Conservation (phyloP, 2,888 invertebrate genomes). For the Helicoverpa assulta region DNA sequence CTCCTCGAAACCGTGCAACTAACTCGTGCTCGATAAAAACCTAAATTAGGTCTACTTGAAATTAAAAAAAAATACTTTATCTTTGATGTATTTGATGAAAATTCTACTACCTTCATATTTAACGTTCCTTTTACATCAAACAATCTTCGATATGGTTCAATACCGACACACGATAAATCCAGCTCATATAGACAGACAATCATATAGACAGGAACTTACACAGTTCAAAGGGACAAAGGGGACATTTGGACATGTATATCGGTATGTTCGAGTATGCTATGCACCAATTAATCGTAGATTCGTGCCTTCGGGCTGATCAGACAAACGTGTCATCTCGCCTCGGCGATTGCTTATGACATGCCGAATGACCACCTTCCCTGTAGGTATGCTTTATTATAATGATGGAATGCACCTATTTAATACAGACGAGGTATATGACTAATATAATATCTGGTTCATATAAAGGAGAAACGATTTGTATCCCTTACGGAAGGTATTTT, state of each 20-base stretch:
- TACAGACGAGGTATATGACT: background rate
- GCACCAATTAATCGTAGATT: constrained; percentile 55
- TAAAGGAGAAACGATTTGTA: too few species aligned
- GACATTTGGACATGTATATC: constrained; percentile 25
- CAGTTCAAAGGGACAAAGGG: constrained; percentile 23
- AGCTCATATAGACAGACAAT: too few species aligned
- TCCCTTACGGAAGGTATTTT: too few species aligned
- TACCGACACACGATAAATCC: background rate
- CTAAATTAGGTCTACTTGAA: too few species aligned
- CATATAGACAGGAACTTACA: constrained; percentile 27
- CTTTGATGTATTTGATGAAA: too few species aligned
- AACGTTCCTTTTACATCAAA: too few species aligned
- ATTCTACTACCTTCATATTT: too few species aligned
- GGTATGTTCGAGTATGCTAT: constrained; percentile 45
- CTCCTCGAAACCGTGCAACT: too few species aligned
- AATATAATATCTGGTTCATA: too few species aligned
- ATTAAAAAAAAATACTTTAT: too few species aligned
- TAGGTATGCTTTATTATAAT: background rate
- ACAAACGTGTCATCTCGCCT: constrained; percentile 52
- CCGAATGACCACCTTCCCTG: constrained; percentile 21
- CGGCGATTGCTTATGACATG: constrained; percentile 41
- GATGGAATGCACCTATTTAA: background rate
- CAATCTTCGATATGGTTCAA: too few species aligned
- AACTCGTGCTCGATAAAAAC: too few species aligned
- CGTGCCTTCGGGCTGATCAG: constrained; percentile 53